Evolutionary conservation across 2,888 invertebrate species (phyloP), one percentile per base, ranked within the genome.

Genomic region (Drosophila rubida): DNA sequence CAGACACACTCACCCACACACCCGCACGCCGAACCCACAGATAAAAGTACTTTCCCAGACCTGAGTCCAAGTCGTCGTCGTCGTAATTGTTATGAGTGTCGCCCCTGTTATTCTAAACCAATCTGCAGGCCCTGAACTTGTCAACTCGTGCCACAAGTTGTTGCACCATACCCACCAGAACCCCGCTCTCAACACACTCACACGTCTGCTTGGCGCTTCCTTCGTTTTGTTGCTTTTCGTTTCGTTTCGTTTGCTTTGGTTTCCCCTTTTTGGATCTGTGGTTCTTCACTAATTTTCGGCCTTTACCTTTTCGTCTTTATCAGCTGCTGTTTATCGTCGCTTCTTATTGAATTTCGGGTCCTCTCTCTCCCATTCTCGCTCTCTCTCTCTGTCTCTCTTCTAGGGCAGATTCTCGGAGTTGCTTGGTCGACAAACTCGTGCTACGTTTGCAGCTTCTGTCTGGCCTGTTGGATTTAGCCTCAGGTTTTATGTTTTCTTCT

Each of bases 61-160:
- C 45, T 8, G 45, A 35, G 35, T 30, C n/a, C 13, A 9, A 30
- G 32, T 37, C 35, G 35, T 22, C 54, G 19, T 19, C 3, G 19
- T 19, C 19, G 62, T 60, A 77, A 75, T 75, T 75, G 69, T 75
- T 75, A 65, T 60, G 78, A 57, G 32, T 72, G 49, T 77, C 63
- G 57, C 44, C 42, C 65, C 35, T 37, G 35, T 27, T 27, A 27
- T 42, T 50, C 49, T 45, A 37, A 42, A 44, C 35, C 35, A 46
- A 37, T 30, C 39, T 55, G 23, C 42, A 48, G 53, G 41, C 60
- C 48, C 51, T 53, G 54, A 67, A 87, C 81, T 87, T 82, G 80
- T 78, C 87, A 53, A 79, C 80, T 82, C 71, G 87, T 81, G 86
- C 86, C 82, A 83, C 87, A 82, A 81, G 85, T 87, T 87, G 87